A percentile compares a stretch with the other conserved stretches of the same genome.
phyloP scores from a whole-genome alignment of 1,140 invertebrate genomes.

The Orchesella cincta region DNA sequence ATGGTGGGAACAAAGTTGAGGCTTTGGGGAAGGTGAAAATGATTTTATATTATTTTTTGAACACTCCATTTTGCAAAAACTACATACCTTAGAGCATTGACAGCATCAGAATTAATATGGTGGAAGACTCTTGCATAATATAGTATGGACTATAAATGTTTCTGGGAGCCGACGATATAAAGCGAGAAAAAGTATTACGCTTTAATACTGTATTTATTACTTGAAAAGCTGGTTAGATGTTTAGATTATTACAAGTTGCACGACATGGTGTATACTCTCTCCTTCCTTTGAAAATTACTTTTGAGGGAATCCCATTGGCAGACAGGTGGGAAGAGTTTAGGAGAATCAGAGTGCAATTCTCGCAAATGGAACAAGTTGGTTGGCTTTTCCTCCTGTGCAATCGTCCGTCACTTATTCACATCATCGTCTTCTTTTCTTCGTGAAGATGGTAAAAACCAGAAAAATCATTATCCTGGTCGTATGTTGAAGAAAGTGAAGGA shows the following conservation, averaged over 20 bases:
- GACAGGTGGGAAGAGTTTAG: slow-evolving; percentile 3
- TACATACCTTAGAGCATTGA: no score
- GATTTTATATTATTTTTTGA: no score
- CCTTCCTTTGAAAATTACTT: slow-evolving; percentile 17
- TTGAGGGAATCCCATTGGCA: slow-evolving; percentile 19
- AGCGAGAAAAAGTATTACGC: no score
- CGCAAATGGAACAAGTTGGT: slow-evolving; percentile 17
- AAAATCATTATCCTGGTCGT: not conserved
- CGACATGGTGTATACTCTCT: not conserved
- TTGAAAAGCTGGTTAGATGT: not conserved
- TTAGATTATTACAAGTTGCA: not conserved
- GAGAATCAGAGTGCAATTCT: slow-evolving; percentile 7
- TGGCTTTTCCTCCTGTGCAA: slow-evolving; percentile 14
- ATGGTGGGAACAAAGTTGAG: no score
- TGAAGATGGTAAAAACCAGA: slow-evolving; percentile 2
- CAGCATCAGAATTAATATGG: no score
- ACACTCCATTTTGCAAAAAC: no score
- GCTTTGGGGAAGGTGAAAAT: no score
- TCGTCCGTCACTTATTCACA: not conserved
- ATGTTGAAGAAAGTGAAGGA: not conserved
- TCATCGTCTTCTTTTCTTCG: no score
- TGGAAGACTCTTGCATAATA: no score
- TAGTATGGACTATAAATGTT: no score
- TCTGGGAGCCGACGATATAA: no score
- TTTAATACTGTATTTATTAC: no score